Conservation (phyloP, 2,113 vertebrate genomes). For the Sapayoa aenigma region DNA sequence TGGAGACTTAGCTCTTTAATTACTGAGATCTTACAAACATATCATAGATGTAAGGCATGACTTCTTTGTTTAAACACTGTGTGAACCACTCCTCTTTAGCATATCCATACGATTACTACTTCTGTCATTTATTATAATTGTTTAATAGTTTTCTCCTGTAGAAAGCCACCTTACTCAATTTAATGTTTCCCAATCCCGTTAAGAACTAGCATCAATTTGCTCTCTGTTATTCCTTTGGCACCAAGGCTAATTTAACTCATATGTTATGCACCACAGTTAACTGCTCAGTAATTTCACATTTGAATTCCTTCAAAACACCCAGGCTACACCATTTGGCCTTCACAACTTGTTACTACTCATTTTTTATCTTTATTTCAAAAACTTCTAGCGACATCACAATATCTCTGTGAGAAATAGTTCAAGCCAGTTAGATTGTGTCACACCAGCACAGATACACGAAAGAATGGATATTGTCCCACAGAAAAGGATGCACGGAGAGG, state of each 20-base stretch:
- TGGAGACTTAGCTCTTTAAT: neutral
- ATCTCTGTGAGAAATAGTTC: neutral
- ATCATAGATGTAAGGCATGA: neutral
- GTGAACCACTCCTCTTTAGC: neutral
- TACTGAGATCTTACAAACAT: neutral
- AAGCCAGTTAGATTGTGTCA: neutral
- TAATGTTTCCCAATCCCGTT: neutral
- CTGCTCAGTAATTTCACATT: neutral
- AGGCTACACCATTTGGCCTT: neutral
- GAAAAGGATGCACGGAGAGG: neutral
- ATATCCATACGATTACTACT: neutral
- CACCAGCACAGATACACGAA: accelerated
- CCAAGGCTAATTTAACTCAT: neutral
- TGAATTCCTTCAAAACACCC: neutral
- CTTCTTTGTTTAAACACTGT: neutral
- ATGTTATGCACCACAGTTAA: neutral
- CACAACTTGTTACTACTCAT: neutral
- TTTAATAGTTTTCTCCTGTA: neutral
- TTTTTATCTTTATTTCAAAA: neutral
- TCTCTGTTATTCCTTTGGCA: neutral
- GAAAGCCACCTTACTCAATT: neutral
- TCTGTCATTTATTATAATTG: neutral
- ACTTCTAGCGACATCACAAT: neutral
- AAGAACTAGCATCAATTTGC: neutral
- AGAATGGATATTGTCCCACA: neutral